Percentiles rank a stretch among this genome's conserved stretches.
Evolutionary conservation across 2,113 vertebrate species (phyloP).

Genomic region (Paratilapia polleni): DNA sequence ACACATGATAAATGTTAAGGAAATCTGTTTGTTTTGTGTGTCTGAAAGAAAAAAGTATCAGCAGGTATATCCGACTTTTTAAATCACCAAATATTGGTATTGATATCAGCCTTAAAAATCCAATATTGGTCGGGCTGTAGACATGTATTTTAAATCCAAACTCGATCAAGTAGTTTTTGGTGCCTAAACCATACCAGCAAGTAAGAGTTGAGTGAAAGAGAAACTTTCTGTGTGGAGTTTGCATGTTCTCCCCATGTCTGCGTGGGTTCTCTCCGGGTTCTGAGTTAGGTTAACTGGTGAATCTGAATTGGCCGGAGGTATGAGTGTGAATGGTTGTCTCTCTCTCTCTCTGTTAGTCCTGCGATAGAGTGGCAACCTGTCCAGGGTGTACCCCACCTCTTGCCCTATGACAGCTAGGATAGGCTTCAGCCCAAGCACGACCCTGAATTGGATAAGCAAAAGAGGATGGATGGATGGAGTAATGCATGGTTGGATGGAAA

Average conservation of each 20-base stretch:
- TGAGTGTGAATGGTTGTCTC: no score
- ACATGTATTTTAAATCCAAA: background rate
- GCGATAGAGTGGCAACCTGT: background rate
- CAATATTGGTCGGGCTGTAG: no score
- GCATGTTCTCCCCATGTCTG: background rate
- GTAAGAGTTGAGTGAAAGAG: background rate
- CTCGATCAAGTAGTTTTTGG: background rate
- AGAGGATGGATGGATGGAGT: background rate
- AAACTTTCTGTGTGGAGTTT: fast-evolving
- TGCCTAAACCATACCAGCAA: background rate
- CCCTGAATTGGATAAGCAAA: background rate
- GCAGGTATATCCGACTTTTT: no score
- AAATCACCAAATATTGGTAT: no score
- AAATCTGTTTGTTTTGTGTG: no score
- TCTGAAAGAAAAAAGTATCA: no score
- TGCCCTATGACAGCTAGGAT: background rate
- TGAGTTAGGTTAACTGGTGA: no score
- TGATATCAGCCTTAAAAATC: no score
- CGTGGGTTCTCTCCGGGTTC: background rate
- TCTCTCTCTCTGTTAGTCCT: background rate
- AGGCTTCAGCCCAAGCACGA: background rate
- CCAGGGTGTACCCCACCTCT: background rate
- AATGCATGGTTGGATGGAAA: background rate
- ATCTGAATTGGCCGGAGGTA: no score
- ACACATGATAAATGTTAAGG: no score